A percentile compares a stretch with the other conserved stretches of the same genome.
Conservation (phyloP, 2,797 vertebrate species). For the Pseudomugil gertrudae region DNA sequence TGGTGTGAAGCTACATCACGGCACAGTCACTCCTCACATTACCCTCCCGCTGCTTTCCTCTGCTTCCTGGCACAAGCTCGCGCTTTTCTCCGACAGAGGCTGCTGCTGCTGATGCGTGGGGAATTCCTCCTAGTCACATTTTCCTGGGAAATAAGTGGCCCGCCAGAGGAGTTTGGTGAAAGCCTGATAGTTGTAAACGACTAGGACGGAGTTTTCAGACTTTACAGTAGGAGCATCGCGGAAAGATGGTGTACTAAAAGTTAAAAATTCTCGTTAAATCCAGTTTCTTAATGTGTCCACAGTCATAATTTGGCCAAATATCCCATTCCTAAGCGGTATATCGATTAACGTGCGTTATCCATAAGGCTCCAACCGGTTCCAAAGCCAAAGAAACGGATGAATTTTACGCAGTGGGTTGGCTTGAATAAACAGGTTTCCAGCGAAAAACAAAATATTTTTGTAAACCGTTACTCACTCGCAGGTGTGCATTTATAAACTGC, state of each 20-base stretch:
- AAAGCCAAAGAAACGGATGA: background rate
- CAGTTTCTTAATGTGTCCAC: background rate
- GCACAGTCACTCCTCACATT: constrained; percentile 39
- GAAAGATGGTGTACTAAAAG: constrained; percentile 10
- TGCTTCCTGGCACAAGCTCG: constrained; percentile 72
- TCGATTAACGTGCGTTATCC: background rate
- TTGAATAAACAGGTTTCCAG: constrained; percentile 1
- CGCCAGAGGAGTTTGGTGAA: constrained; percentile 43
- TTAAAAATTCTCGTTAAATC: background rate
- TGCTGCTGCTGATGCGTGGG: constrained; percentile 75
- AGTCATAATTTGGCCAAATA: background rate
- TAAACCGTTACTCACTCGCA: constrained; percentile 33
- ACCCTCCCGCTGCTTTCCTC: constrained; percentile 46
- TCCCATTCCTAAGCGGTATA: background rate
- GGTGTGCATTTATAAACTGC: constrained; percentile 33
- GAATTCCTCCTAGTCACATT: constrained; percentile 86
- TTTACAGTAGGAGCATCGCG: background rate
- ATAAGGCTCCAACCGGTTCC: too few relatives aligned
- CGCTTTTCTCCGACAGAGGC: constrained; percentile 72
- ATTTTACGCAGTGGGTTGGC: background rate
- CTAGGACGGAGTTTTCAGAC: background rate
- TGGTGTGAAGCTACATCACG: constrained; percentile 47
- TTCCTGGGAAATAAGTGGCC: constrained; percentile 81
- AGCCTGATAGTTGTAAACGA: constrained; percentile 22
- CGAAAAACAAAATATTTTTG: constrained; percentile 12